Conservation (phyloP, 2,888 invertebrate species). For the Lobophora halterata region DNA sequence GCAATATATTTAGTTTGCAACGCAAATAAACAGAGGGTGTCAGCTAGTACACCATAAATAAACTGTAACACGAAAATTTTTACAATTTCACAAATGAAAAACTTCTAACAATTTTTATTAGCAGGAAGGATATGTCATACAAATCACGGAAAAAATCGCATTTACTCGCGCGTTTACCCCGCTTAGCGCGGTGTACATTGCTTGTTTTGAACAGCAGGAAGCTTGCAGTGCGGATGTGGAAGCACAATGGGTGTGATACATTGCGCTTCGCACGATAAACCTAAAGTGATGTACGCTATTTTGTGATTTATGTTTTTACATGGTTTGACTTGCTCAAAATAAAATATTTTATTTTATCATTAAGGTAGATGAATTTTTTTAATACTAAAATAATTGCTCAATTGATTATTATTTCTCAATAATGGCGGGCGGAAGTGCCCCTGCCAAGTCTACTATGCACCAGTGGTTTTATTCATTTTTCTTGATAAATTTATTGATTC, state of each 20-base stretch:
- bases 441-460: too few relatives aligned
- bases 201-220: slow-evolving; percentile 42
- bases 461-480: too few relatives aligned
- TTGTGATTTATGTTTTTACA: slow-evolving; percentile 13
- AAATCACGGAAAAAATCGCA: slow-evolving; percentile 42
- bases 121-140: slow-evolving; percentile 44
- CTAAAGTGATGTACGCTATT: slow-evolving; percentile 56
- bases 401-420: too few relatives aligned
- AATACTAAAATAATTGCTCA: too few relatives aligned
- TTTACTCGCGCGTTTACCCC: slow-evolving; percentile 41
- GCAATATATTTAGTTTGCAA: too few relatives aligned
- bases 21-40: too few relatives aligned
- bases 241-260: slow-evolving; percentile 68
- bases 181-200: slow-evolving; percentile 39
- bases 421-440: too few relatives aligned
- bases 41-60: too few relatives aligned
- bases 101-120: slow-evolving; percentile 1
- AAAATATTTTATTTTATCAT: neutral
- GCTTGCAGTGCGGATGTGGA: slow-evolving; percentile 44
- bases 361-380: too few relatives aligned
- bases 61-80: too few relatives aligned
- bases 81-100: neutral
- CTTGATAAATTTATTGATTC: too few relatives aligned
- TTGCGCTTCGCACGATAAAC: slow-evolving; percentile 65
- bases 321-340: neutral